Conservation (phyloP, 2,888 invertebrate species). For the Shargacucullia verbasci region DNA sequence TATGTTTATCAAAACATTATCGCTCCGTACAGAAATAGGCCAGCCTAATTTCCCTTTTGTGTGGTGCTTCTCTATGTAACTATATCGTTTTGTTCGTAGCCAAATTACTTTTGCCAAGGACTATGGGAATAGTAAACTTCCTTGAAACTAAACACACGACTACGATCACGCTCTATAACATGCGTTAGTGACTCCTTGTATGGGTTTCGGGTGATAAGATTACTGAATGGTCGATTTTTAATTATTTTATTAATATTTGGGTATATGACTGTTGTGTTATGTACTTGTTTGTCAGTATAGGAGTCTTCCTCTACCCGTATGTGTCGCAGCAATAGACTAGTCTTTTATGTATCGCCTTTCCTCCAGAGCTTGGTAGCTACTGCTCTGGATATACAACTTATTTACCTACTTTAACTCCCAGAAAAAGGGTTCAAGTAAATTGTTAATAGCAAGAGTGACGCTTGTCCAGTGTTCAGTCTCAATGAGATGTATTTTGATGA, state of each 20-base stretch:
- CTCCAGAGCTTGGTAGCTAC: no score
- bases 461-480: no score
- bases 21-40: slow-evolving; percentile 63
- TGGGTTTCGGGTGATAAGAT: slow-evolving; percentile 23
- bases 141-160: slow-evolving; percentile 66
- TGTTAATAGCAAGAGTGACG: no score
- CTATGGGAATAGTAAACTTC: slow-evolving; percentile 59
- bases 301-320: no score
- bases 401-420: no score
- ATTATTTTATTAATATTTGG: no score
- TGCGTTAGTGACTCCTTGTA: slow-evolving; percentile 47
- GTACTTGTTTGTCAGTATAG: no score
- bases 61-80: slow-evolving; percentile 70
- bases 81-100: slow-evolving; percentile 55
- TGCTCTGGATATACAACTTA: no score
- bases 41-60: slow-evolving; percentile 56
- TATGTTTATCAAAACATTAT: slow-evolving; percentile 42
- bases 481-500: no score
- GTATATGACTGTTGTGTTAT: neutral
- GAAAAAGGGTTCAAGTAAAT: no score
- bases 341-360: no score
- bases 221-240: neutral
- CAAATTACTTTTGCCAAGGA: slow-evolving; percentile 67
- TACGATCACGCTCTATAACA: slow-evolving; percentile 44
- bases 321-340: no score